phyloP scores from a whole-genome alignment of 2,113 vertebrate species.

The Trichechus manatus region DNA sequence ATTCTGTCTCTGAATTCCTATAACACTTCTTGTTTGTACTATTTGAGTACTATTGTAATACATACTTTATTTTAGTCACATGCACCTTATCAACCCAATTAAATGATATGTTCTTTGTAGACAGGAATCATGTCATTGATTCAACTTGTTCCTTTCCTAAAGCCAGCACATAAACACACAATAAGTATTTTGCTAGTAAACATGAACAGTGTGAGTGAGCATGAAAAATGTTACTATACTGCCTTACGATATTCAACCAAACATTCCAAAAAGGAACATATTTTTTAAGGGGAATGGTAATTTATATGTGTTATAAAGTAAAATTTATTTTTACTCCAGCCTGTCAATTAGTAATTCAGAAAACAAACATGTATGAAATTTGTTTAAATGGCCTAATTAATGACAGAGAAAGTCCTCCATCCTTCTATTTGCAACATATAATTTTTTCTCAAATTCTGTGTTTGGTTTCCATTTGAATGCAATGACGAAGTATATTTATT shows the following conservation, averaged over 20 bases:
- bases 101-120: background rate
- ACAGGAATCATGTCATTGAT: background rate
- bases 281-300: background rate
- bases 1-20: background rate
- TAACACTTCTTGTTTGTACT: background rate
- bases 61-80: background rate
- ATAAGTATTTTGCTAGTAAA: slow-evolving; percentile 1
- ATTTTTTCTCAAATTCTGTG: background rate
- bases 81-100: background rate
- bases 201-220: background rate
- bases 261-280: background rate
- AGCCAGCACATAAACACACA: background rate
- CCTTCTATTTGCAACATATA: background rate
- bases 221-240: background rate
- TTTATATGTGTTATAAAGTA: background rate
- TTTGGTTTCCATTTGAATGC: slow-evolving; percentile 34
- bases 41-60: background rate
- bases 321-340: background rate
- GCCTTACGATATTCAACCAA: background rate
- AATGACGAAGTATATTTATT: background rate
- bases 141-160: slow-evolving; percentile 10
- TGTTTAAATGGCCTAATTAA: background rate
- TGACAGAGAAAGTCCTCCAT: background rate
- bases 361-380: background rate
- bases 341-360: background rate